Conservation (phyloP, 2,797 vertebrate species). For the Yasuhikotakia modesta region DNA sequence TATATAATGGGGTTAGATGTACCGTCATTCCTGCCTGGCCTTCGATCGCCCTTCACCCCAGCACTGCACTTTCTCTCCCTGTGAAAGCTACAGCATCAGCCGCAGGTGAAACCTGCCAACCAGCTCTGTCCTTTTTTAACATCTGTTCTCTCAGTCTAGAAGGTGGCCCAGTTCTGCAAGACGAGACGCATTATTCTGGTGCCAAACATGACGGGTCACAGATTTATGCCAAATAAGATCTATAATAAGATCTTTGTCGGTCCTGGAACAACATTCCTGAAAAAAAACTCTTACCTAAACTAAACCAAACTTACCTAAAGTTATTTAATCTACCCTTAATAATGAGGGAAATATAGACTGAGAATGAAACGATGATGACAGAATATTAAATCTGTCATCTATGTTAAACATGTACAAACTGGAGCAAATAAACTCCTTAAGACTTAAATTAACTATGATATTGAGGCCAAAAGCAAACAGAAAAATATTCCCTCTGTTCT, state of each 20-base stretch:
- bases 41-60: not conserved
- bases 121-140: not conserved
- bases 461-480: not conserved
- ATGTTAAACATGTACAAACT: not conserved
- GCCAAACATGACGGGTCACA: conserved; percentile 4
- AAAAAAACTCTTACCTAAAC: no score
- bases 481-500: no score
- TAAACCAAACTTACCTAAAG: no score
- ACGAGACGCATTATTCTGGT: not conserved
- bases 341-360: no score
- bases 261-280: no score
- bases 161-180: conserved; percentile 11
- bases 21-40: not conserved
- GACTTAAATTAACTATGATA: not conserved
- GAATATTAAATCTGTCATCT: not conserved
- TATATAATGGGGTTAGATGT: not conserved
- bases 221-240: no score
- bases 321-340: no score
- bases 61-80: not conserved
- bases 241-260: no score
- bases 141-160: conserved; percentile 11
- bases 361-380: no score
- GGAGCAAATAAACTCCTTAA: not conserved
- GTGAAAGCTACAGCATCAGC: not conserved
- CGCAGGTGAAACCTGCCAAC: conserved; percentile 1